Evolutionary conservation across 2,113 vertebrate genomes (phyloP), one percentile per base, ranked within the genome.

Genomic region (rabbit (Oryctolagus cuniculus)): DNA sequence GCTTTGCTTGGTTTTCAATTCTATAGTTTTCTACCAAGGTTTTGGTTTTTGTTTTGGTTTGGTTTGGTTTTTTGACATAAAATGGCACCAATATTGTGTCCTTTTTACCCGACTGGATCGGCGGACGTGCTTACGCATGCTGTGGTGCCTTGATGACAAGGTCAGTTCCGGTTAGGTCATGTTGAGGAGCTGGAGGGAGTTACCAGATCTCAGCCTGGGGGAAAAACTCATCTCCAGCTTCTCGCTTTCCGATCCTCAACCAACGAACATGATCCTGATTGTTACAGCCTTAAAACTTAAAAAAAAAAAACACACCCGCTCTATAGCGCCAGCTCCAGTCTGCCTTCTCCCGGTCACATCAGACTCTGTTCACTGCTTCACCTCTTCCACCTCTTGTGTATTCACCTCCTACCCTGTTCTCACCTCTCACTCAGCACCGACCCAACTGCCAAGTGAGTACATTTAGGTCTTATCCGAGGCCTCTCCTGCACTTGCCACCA

Each of bases 41-140:
- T n/a, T n/a, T n/a, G n/a, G n/a, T n/a, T n/a, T n/a, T n/a, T n/a
- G n/a, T n/a, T n/a, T n/a, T n/a, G n/a, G n/a, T n/a, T n/a, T n/a
- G n/a, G n/a, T n/a, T n/a, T n/a, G n/a, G 11, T 80, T 53, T 55
- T 94, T 77, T 55, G n/a, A 87, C 27, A 81, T 85, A 90, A 82
- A 69, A 25, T 79, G 22, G 3, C 13, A 12, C 81, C 44, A 61
- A 38, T 22, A 34, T 51, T 69, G 38, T 44, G 2, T 77, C 31
- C 22, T 79, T 89, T 86, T 74, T 69, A 75, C n/a, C 53, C 34
- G 61, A 6, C 64, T 80, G 25, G 38, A 63, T 73, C 91, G 58
- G 27, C 29, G 38, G 1, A 38, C 29, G 27, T 81, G 19, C 38
- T 87, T 49, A 19, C 1, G 21, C n/a, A 11, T 51, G 31, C 22